Percentiles rank a stretch among this genome's conserved stretches.
Conservation (phyloP, 2,797 vertebrate species). For the Lepilemur septentrionalis region DNA sequence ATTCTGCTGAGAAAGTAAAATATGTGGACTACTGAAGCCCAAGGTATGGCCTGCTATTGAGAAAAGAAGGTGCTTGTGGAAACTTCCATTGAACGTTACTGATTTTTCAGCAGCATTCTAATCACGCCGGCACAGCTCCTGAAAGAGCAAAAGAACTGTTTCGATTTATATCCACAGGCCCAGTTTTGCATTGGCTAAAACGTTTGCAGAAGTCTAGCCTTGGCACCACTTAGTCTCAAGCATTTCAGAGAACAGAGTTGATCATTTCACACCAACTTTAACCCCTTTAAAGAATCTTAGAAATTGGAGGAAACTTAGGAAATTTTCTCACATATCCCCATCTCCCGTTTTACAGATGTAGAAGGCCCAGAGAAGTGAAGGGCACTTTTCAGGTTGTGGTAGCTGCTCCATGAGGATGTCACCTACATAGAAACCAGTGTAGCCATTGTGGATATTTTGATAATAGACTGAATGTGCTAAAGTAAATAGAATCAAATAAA, state of each 20-base stretch:
- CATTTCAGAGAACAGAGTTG: neutral
- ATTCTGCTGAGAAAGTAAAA: neutral
- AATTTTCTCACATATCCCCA: neutral
- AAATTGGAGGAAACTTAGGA: neutral
- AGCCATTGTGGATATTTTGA: neutral
- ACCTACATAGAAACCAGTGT: neutral
- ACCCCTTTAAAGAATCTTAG: neutral
- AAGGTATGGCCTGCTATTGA: neutral
- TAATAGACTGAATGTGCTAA: neutral
- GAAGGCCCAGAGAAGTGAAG: neutral
- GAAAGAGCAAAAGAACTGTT: neutral
- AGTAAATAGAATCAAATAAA: conserved; percentile 37
- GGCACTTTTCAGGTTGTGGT: neutral
- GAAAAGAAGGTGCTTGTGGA: neutral
- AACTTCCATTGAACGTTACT: neutral
- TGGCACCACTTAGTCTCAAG: neutral
- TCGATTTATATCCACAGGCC: neutral
- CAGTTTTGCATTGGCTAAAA: neutral
- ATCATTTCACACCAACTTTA: neutral
- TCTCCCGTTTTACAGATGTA: neutral
- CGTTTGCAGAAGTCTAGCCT: neutral
- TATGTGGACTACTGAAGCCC: neutral
- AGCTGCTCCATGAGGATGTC: neutral
- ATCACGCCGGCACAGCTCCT: neutral
- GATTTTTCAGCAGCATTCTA: neutral